Base-by-base conservation (phyloP, 2,113 vertebrate species). In the Benitochromis conjunctus region DNA sequence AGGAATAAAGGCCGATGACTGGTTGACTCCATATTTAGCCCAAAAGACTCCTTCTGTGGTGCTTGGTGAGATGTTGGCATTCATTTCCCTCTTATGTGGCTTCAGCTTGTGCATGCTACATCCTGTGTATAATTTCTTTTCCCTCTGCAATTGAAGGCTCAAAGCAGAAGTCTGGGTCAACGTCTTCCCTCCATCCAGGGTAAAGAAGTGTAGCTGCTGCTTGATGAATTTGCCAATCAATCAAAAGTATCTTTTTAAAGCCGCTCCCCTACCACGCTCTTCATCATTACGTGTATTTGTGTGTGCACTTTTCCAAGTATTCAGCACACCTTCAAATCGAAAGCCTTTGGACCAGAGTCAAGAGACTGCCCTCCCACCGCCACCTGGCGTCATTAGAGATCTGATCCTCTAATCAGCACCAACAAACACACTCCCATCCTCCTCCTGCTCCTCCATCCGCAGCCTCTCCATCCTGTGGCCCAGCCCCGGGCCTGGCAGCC, bases 391-490 rank as follows among this genome's bases (percentile, higher is more conserved):
- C 89, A 93, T 91, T 92, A 93, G 64, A 79, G 80, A 71, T 84
- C 90, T 90, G 89, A 93, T 90, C 90, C 88, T 94, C 89, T 94
- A 93, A 95, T 95, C 92, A 94, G 84, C 91, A 82, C 81, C 87
- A 92, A 89, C 91, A 93, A 92, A 93, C 87, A 80, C 81, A 55
- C 82, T 41, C 48, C 81, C 36, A 34, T 71, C 69, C 51, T 66
- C 51, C 88, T 55, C 57, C 58, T 86, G 43, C 86, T 69, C 58
- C 80, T 81, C 58, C 57, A 58, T 54, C 69, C 60, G 9, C 31
- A 41, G 3, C 55, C 79, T 3, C 54, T 57, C n/a, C 58, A 84
- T 81, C 81, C 83, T 64, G 85, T 6, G 13, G 81, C 81, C 80
- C 71, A 10, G 54, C 83, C 84, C 57, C 4, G 1, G 82, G 76